Evolutionary conservation across 2,888 invertebrate genomes (phyloP), one percentile per base, ranked within the genome.

Genomic region (Drosophila dives): DNA sequence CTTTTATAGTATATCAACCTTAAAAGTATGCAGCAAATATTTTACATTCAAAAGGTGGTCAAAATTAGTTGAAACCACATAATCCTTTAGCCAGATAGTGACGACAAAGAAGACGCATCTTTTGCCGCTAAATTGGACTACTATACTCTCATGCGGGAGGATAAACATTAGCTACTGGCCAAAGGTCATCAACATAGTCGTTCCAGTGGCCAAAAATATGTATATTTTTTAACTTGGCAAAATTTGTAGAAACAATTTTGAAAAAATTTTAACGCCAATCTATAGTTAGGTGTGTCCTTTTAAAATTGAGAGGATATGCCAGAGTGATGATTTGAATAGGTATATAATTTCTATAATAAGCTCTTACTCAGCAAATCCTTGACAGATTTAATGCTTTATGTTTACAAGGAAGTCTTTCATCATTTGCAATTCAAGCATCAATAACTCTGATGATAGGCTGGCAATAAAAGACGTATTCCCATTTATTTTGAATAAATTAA

Each of bases 401-500:
- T 20, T 20, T 1, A 12, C 20, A 45, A 20, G 7, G 15, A 45
- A 15, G 7, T 20, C 12, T 38, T 38, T 17, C 3, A 8, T 38
- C 36, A 1, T 12, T 45, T 15, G 2, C 23, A 15, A 48, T 8
- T 26, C 26, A 26, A 17, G 20, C 23, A 8, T 45, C 45, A 23
- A 45, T 15, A 23, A 45, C 15, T 3, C 8, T 45, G 2, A 15
- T 45, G 4, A 8, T 11, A 4, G 29, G 7, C 20, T 15, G 4
- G 20, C 15, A 15, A 11, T 23, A 26, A 50, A 36, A 17, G 0
- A 51, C 29, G 15, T 50, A 15, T 33, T 26, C 7, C 26, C 26
- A 33, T 32, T 59, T 75, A 70, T 77, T 67, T 91, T 89, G 92
- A 92, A 92, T 92, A 92, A 92, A 92, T 92, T 91, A 92, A 75